Evolutionary conservation across 2,113 vertebrate species (phyloP), one percentile per base, ranked within the genome.

Genomic region (Physeter macrocephalus): DNA sequence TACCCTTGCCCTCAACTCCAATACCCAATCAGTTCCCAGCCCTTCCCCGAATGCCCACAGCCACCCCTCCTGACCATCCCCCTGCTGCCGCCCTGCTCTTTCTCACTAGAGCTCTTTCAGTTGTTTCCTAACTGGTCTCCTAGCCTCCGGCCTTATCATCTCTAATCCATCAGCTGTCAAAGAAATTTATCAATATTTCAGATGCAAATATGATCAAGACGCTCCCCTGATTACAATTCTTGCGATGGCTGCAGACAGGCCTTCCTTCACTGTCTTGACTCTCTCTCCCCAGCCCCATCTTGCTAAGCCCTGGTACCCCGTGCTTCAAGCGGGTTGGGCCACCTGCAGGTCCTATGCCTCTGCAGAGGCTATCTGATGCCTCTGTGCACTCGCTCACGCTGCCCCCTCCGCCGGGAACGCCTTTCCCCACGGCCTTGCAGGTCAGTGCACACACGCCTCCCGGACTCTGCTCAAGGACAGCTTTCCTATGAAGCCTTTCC

Each of bases 181-280:
- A 92, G 29, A 39, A 17, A 77, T 66, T 46, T 75, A 77, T 52
- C 52, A 18, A 6, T 52, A 52, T 74, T 93, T 71, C 43, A 78
- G 93, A 84, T 39, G 6, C 34, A 90, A 71, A 78, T 21, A 71
- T 49, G 74, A 71, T 34, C 46, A 85, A 71, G 43, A 39, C 46
- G 77, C 12, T 97, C 18, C 49, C 31, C 31, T 46, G 71, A 93
- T 46, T 36, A 39, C 81, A 90, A 57, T 13, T 61, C 61, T 87
- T n/a, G 1, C 1, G 36, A 59, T 6, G 36, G 59, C 78, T 82
- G 13, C 21, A 93, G 64, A 57, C 3, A 90, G 23, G 64, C 34
- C 69, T 57, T 90, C 54, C 62, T 21, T 39, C 8, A 15, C 8
- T 27, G 23, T 78, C 46, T 46, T 41, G 34, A 88, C 25, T 61